A percentile compares a stretch with the other conserved stretches of the same genome.
These are phyloP conservation scores for Caenorhabditis wallacei DNA, from an alignment of 2,888 invertebrate species.

Conservation along the genomic window DNA sequence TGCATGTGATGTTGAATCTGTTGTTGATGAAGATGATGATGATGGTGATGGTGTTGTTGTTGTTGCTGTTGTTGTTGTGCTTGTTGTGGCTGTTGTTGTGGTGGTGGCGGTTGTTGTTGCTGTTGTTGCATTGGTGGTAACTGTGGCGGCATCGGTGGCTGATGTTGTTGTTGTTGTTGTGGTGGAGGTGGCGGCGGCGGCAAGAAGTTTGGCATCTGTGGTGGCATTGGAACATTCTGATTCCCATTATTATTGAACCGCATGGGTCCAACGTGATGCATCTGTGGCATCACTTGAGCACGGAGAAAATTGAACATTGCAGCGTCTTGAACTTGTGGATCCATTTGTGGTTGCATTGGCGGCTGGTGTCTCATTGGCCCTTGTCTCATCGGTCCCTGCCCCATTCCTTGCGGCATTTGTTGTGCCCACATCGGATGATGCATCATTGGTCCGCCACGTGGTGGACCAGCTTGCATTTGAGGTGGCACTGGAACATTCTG, in stretches of 20 bases:
- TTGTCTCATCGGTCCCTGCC: neutral
- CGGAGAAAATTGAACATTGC: neutral
- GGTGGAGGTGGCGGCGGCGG: neutral
- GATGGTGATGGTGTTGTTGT: slow-evolving; percentile 8
- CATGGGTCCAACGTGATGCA: neutral
- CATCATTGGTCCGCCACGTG: neutral
- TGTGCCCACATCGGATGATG: neutral
- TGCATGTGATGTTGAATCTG: slow-evolving; percentile 10
- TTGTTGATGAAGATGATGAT: slow-evolving; percentile 3
- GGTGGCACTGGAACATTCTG: neutral
- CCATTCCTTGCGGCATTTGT: neutral
- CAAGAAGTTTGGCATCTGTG: slow-evolving; percentile 13
- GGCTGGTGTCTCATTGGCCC: neutral
- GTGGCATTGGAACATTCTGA: slow-evolving; percentile 5
- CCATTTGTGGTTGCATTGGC: neutral
- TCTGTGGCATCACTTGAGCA: neutral
- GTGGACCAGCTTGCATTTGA: neutral
- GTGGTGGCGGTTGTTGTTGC: slow-evolving; percentile 1
- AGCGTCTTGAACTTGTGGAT: neutral
- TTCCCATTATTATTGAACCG: neutral
- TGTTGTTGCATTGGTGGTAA: too few relatives aligned
- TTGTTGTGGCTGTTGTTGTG: neutral
- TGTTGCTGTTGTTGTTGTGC: neutral
- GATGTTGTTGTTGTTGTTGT: slow-evolving; percentile 1
- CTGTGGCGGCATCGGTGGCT: neutral